Conservation (phyloP, 2,113 vertebrate genomes). For the Daboia siamensis region DNA sequence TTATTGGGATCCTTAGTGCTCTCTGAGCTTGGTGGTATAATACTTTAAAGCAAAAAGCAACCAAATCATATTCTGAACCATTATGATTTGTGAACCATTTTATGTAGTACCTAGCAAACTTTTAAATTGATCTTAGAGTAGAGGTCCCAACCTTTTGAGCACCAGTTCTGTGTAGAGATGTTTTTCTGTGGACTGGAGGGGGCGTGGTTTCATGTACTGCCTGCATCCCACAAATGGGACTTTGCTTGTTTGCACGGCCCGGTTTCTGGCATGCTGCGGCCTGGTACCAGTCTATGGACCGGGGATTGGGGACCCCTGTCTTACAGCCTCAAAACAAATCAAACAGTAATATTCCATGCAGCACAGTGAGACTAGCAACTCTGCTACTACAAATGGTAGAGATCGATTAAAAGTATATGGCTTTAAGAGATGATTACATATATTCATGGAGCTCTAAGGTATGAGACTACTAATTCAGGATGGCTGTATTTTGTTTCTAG, state of each 20-base stretch:
- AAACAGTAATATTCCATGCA: neutral
- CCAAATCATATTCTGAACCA: neutral
- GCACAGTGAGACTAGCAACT: neutral
- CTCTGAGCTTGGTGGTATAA: neutral
- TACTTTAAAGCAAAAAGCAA: neutral
- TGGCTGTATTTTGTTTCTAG: neutral
- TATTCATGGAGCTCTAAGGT: neutral
- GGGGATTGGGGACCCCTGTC: too few species aligned
- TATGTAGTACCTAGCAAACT: neutral
- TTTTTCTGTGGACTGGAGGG: too few species aligned
- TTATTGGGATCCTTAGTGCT: neutral
- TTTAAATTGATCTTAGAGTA: neutral
- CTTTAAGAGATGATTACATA: neutral
- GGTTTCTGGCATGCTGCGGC: too few species aligned
- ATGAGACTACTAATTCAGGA: neutral
- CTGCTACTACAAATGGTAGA: neutral
- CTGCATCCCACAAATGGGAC: too few species aligned
- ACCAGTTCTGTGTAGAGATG: too few species aligned
- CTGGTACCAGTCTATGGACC: too few species aligned
- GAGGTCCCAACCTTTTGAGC: too few species aligned
- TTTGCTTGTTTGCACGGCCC: too few species aligned
- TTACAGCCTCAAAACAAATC: neutral
- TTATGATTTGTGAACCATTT: neutral
- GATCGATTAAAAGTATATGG: neutral
- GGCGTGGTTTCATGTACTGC: too few species aligned